These are phyloP conservation scores for Synanthedon formicaeformis DNA, from an alignment of 2,888 invertebrate species.

Conservation along the genomic window DNA sequence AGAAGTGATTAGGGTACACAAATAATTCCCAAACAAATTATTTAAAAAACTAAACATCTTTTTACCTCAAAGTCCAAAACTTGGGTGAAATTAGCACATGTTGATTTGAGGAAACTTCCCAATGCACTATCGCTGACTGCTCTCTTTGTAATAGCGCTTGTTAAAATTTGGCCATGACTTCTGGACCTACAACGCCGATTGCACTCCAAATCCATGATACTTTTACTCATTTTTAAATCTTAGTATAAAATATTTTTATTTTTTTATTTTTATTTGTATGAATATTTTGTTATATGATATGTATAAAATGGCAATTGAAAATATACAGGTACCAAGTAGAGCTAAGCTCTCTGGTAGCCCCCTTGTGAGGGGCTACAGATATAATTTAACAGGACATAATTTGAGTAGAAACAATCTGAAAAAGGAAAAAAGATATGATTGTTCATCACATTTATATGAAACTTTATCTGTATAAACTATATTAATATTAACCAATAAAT, in stretches of 20 bases:
- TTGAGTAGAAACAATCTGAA: constrained; percentile 37
- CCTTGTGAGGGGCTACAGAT: constrained; percentile 40
- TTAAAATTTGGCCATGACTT: constrained; percentile 71
- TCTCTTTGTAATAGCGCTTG: constrained; percentile 74
- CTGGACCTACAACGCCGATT: constrained; percentile 70
- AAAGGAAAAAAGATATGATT: constrained; percentile 8
- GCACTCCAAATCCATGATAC: constrained; percentile 63
- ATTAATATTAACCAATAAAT: too few species aligned
- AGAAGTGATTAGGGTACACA: too few species aligned
- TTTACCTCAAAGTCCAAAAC: constrained; percentile 71
- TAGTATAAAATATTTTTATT: constrained; percentile 4
- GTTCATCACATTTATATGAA: too few species aligned
- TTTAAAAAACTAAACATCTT: too few species aligned
- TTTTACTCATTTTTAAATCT: constrained; percentile 45
- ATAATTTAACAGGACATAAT: constrained; percentile 45
- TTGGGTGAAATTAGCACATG: constrained; percentile 72
- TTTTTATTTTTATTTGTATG: constrained; percentile 4
- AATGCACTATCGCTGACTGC: constrained; percentile 70
- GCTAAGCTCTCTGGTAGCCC: constrained; percentile 33
- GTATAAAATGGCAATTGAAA: not conserved
- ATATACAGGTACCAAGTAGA: constrained; percentile 27
- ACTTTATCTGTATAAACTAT: too few species aligned
- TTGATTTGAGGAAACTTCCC: constrained; percentile 68
- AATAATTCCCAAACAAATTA: too few species aligned
- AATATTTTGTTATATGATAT: constrained; percentile 5